A percentile compares a stretch with the other conserved stretches of the same genome.
Conservation (phyloP, 1,140 invertebrate species). For the Berghia stephanieae region DNA sequence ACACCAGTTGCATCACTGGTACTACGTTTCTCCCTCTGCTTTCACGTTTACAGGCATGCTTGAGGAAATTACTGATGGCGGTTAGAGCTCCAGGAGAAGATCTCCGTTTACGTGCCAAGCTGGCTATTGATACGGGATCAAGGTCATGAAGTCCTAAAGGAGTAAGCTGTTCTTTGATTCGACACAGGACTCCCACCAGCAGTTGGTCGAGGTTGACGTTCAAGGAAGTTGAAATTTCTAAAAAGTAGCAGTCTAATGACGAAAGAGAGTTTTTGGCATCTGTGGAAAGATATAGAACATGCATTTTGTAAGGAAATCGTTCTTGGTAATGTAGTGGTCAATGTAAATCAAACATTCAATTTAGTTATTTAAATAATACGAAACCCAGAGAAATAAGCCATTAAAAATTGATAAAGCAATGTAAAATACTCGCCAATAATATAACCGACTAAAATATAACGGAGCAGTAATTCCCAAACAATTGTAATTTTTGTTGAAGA, state of each 20-base stretch:
- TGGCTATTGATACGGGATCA: background rate
- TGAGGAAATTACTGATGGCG: slow-evolving; percentile 30
- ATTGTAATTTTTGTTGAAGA: too few relatives aligned
- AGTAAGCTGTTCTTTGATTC: slow-evolving; percentile 39
- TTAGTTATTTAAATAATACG: slow-evolving; percentile 42
- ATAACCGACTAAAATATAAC: too few relatives aligned
- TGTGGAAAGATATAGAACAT: too few relatives aligned
- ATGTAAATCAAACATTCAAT: too few relatives aligned
- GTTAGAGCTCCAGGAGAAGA: slow-evolving; percentile 21
- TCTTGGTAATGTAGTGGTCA: too few relatives aligned
- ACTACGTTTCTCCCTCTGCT: slow-evolving; percentile 12
- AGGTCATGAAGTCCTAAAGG: slow-evolving; percentile 30
- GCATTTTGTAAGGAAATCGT: too few relatives aligned
- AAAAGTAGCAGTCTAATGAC: slow-evolving; percentile 80
- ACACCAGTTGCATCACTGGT: slow-evolving; percentile 14
- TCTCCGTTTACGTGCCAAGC: too few relatives aligned
- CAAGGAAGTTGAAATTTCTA: slow-evolving; percentile 82
- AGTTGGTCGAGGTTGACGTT: slow-evolving; percentile 85
- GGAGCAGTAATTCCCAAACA: too few relatives aligned
- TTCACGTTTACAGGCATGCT: slow-evolving; percentile 23
- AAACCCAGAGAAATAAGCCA: too few relatives aligned
- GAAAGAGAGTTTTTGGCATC: slow-evolving; percentile 70
- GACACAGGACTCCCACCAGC: slow-evolving; percentile 69
- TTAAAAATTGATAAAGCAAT: too few relatives aligned
- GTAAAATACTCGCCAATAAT: too few relatives aligned